These are phyloP conservation scores for Stigmatopora nigra DNA, from an alignment of 2,113 vertebrate species.

Conservation along the genomic window DNA sequence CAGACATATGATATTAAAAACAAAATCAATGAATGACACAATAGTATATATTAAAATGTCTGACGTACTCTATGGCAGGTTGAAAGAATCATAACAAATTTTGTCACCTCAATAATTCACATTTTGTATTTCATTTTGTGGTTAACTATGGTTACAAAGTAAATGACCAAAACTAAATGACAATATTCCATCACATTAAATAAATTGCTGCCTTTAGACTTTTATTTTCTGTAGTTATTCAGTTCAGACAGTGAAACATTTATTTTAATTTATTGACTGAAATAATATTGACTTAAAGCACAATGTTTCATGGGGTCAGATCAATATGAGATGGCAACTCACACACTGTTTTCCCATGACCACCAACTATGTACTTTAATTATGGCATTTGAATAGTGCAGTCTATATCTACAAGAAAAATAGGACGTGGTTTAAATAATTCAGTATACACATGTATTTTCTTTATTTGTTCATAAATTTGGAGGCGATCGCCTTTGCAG, in stretches of 20 bases:
- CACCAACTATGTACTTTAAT: not conserved
- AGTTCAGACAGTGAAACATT: conserved; percentile 3
- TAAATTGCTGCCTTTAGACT: conserved; percentile 6
- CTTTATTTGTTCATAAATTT: not conserved
- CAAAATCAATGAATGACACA: not conserved
- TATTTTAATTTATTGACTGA: conserved; percentile 4
- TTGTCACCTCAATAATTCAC: not conserved
- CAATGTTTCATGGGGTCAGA: conserved; percentile 13
- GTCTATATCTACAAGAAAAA: conserved; percentile 6
- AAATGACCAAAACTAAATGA: not conserved
- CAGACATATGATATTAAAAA: not conserved
- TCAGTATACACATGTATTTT: not conserved
- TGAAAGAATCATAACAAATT: not conserved
- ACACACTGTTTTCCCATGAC: conserved; percentile 1
- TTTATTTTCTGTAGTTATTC: conserved; percentile 3
- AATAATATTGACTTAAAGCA: too few relatives aligned
- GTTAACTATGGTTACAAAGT: not conserved
- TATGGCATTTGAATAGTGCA: conserved; percentile 1
- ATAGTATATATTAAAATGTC: not conserved
- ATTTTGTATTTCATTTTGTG: too few relatives aligned
- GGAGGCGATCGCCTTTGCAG: not conserved
- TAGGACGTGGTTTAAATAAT: conserved; percentile 14
- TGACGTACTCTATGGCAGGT: not conserved
- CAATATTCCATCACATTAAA: not conserved
- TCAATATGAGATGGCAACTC: conserved; percentile 11